A percentile compares a stretch with the other conserved stretches of the same genome.
phyloP scores from a whole-genome alignment of 2,797 vertebrate species.

The Scolopax rusticola region DNA sequence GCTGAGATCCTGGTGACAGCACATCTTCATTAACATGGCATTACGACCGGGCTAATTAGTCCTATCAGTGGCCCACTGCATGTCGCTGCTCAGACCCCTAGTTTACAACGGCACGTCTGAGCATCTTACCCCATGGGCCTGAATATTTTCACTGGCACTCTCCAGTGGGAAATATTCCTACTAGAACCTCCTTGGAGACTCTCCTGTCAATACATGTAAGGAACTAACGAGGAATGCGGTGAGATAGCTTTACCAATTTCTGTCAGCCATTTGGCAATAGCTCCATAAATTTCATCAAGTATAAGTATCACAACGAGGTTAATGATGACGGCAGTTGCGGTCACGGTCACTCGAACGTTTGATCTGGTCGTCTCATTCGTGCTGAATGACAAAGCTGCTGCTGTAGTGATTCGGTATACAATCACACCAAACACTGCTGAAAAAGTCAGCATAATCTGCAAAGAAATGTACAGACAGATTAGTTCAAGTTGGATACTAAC shows the following conservation, averaged over 20 bases:
- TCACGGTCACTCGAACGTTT: slow-evolving; percentile 92
- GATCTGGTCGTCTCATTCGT: slow-evolving; percentile 87
- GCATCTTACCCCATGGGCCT: background rate
- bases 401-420: slow-evolving; percentile 92
- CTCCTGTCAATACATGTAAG: background rate
- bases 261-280: slow-evolving; percentile 94
- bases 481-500: background rate
- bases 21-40: background rate
- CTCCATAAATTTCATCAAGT: slow-evolving; percentile 95
- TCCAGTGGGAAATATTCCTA: background rate
- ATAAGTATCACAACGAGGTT: slow-evolving; percentile 96
- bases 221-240: background rate
- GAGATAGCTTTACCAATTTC: slow-evolving; percentile 87
- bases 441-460: slow-evolving; percentile 91
- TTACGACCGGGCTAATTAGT: background rate
- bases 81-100: background rate
- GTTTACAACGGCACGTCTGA: background rate
- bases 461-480: background rate
- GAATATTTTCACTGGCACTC: background rate
- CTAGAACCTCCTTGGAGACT: background rate
- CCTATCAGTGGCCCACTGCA: background rate
- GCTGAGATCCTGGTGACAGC: background rate
- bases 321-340: slow-evolving; percentile 94
- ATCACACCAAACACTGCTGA: slow-evolving; percentile 94
- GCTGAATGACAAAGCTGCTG: slow-evolving; percentile 92